Conservation (phyloP, 2,888 invertebrate genomes). For the Spialia ferax region DNA sequence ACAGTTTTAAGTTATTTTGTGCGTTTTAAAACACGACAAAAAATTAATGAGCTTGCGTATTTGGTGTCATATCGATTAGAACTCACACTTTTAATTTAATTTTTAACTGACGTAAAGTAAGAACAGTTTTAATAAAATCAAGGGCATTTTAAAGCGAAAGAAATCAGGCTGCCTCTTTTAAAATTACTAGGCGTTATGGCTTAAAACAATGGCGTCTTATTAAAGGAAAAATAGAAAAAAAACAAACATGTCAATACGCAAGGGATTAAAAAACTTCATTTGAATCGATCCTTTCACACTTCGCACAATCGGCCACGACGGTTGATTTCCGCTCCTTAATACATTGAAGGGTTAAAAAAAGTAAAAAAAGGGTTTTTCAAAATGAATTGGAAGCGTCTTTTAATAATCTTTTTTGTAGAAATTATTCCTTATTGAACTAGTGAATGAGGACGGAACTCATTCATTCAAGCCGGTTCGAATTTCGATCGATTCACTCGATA, state of each 20-base stretch:
- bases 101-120: too few relatives aligned
- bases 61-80: not conserved
- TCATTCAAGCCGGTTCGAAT: conserved; percentile 79
- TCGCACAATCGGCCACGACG: conserved; percentile 80
- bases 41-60: not conserved
- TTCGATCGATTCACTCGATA: conserved; percentile 84
- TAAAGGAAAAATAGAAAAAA: conserved; percentile 30
- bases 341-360: conserved; percentile 34
- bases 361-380: conserved; percentile 54
- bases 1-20: conserved; percentile 15
- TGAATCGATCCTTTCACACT: conserved; percentile 85
- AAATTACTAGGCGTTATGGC: conserved; percentile 42
- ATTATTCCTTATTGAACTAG: conserved; percentile 58
- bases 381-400: conserved; percentile 69
- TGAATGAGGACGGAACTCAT: conserved; percentile 65
- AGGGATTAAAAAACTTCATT: conserved; percentile 68
- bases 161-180: conserved; percentile 34
- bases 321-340: conserved; percentile 85
- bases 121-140: conserved; percentile 35
- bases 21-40: conserved; percentile 17
- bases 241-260: conserved; percentile 71
- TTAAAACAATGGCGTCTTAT: conserved; percentile 61
- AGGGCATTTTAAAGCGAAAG: conserved; percentile 22
- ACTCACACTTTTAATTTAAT: too few relatives aligned
- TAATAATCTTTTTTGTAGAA: conserved; percentile 54